A percentile compares a stretch with the other conserved stretches of the same genome.
These are phyloP conservation scores for Eurystomus gularis DNA, from an alignment of 2,113 vertebrate genomes.

Conservation along the genomic window DNA sequence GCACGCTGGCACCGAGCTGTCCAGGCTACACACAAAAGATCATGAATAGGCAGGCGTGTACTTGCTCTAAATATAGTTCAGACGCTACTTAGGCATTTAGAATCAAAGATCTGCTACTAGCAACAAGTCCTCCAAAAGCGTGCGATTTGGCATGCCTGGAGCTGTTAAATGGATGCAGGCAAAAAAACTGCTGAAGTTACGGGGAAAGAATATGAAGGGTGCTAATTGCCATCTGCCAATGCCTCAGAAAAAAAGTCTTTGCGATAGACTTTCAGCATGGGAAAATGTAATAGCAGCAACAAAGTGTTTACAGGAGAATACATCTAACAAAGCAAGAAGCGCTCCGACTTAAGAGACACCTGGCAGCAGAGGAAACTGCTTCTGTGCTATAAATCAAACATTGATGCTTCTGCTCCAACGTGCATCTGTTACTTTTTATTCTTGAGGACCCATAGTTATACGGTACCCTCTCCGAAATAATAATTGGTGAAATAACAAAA, in stretches of 20 bases:
- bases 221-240: conserved; percentile 73
- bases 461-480: not conserved
- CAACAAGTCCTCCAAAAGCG: conserved; percentile 71
- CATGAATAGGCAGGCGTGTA: conserved; percentile 67
- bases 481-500: not conserved
- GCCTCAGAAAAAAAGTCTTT: conserved; percentile 43
- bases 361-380: conserved; percentile 37
- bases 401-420: conserved; percentile 1
- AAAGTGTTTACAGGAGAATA: conserved; percentile 56
- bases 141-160: conserved; percentile 72
- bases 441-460: not conserved
- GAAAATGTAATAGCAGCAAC: conserved; percentile 53
- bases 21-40: conserved; percentile 59
- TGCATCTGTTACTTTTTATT: conserved; percentile 25
- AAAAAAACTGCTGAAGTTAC: conserved; percentile 63
- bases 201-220: conserved; percentile 64
- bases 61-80: conserved; percentile 73
- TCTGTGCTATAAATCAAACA: conserved; percentile 28
- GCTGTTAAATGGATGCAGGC: conserved; percentile 72
- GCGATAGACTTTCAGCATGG: conserved; percentile 66
- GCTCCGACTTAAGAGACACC: conserved; percentile 40
- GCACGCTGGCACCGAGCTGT: conserved; percentile 28
- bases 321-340: conserved; percentile 45
- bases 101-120: conserved; percentile 69
- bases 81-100: conserved; percentile 58